Conservation (phyloP, 2,113 vertebrate species). For the Ia io region DNA sequence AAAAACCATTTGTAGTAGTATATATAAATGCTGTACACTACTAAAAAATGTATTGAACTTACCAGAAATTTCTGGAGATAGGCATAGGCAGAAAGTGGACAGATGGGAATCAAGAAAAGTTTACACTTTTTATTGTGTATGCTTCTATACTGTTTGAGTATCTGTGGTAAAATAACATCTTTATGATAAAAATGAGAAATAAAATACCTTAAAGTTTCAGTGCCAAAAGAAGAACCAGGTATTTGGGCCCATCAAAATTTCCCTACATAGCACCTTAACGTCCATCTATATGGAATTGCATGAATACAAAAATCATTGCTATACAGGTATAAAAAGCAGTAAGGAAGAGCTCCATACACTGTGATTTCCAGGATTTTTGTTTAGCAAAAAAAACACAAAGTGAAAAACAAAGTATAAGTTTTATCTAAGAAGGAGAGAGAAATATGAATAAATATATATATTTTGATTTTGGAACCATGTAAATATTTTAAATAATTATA, state of each 20-base stretch:
- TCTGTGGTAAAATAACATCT: conserved; percentile 3
- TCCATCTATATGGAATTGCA: neutral
- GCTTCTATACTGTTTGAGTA: neutral
- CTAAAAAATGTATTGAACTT: neutral
- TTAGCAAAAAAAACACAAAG: neutral
- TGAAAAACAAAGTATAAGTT: neutral
- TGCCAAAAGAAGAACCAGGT: neutral
- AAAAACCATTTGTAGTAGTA: neutral
- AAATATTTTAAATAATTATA: neutral
- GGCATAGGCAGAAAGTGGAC: neutral
- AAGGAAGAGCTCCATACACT: neutral
- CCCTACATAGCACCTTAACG: neutral
- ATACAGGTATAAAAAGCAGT: neutral
- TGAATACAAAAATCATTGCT: neutral
- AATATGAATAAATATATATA: neutral
- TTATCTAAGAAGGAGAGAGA: neutral
- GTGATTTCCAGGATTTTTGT: neutral
- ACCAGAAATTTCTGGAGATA: neutral
- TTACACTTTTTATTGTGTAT: neutral
- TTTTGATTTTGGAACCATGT: neutral
- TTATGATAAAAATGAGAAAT: conserved; percentile 38
- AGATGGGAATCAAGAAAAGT: neutral
- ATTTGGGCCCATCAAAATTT: conserved; percentile 10
- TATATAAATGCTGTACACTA: neutral
- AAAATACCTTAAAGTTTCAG: conserved; percentile 5